Evolutionary conservation across 1,140 invertebrate genomes (phyloP).

Genomic region (Chrysoperla carnea): DNA sequence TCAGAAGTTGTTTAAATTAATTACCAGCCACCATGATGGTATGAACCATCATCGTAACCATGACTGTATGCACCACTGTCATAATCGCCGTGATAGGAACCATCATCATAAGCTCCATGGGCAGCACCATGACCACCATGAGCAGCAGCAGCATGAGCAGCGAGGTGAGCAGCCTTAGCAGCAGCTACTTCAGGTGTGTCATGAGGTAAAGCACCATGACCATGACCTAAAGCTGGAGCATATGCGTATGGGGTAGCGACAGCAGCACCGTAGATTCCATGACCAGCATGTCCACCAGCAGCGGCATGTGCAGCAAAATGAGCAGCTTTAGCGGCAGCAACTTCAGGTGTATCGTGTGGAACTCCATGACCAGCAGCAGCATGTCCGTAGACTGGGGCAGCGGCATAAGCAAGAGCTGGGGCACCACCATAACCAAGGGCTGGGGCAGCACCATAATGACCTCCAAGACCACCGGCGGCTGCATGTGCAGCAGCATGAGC

Average conservation of each 20-base stretch:
- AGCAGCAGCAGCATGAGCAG: constrained; percentile 8
- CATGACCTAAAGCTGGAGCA: constrained; percentile 4
- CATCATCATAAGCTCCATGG: constrained; percentile 2
- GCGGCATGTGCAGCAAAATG: constrained; percentile 18
- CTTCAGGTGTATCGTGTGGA: constrained; percentile 24
- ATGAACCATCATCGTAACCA: too few relatives aligned
- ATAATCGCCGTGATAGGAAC: constrained; percentile 2
- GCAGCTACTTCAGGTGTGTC: constrained; percentile 12
- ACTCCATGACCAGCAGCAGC: constrained; percentile 9
- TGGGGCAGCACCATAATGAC: constrained; percentile 2
- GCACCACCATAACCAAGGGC: constrained; percentile 13
- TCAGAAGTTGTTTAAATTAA: too few relatives aligned
- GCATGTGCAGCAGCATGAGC: too few relatives aligned
- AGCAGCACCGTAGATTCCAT: background rate
- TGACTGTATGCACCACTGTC: too few relatives aligned
- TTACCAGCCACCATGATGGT: too few relatives aligned
- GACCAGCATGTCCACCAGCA: constrained; percentile 9
- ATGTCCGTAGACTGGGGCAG: constrained; percentile 18
- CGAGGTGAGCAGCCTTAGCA: constrained; percentile 17
- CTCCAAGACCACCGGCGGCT: background rate
- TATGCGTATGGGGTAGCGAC: background rate
- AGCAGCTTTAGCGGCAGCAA: constrained; percentile 20
- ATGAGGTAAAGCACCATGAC: background rate
- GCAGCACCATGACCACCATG: constrained; percentile 2
- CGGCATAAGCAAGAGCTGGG: constrained; percentile 7